Conservation (phyloP, 2,797 vertebrate species). For the Coregonus sp. region DNA sequence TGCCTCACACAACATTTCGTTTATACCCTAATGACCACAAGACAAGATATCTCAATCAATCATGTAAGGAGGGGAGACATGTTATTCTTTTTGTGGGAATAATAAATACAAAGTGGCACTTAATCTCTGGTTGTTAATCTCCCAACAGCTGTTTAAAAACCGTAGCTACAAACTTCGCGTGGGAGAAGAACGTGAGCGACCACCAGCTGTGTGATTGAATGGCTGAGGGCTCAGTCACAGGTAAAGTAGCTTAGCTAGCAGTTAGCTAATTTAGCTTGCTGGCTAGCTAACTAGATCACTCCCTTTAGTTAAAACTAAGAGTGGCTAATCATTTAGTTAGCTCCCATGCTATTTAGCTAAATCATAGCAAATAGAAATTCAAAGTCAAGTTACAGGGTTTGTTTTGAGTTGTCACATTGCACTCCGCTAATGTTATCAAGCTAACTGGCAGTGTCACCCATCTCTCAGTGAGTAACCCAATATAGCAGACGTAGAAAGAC, state of each 20-base stretch:
- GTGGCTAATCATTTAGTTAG: not conserved
- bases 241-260: slow-evolving; percentile 19
- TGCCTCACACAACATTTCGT: not conserved
- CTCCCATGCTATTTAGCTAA: not conserved
- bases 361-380: not conserved
- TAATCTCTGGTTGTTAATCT: not conserved
- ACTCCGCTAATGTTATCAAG: not conserved
- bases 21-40: not conserved
- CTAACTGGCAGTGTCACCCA: not conserved
- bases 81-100: not conserved
- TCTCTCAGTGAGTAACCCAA: not conserved
- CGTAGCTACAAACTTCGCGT: slow-evolving; percentile 25
- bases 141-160: slow-evolving; percentile 12
- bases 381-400: not conserved
- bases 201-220: slow-evolving; percentile 54
- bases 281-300: not conserved
- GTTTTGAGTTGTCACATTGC: not conserved
- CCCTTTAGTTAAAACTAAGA: not conserved
- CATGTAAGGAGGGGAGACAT: not conserved
- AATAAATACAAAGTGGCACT: not conserved
- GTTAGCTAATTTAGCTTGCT: not conserved
- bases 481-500: no score
- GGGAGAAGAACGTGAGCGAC: slow-evolving; percentile 17
- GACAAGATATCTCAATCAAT: not conserved
- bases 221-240: slow-evolving; percentile 71